Percentiles rank a stretch among this genome's conserved stretches.
phyloP scores from a whole-genome alignment of 2,113 vertebrate genomes.

The Trachemys scripta region DNA sequence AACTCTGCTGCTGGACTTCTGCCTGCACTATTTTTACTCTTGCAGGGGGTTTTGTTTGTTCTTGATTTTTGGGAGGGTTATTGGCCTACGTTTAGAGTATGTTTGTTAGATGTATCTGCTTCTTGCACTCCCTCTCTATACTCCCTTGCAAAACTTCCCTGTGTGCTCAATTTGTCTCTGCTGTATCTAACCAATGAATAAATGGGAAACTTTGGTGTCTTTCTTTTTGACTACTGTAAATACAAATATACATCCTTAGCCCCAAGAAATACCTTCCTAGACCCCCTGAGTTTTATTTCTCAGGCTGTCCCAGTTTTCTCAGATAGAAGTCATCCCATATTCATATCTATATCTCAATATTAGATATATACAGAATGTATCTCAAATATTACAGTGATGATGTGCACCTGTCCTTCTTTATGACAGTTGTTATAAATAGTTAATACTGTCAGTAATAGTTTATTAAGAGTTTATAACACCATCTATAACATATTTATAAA shows the following conservation, averaged over 20 bases:
- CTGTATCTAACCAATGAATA: not conserved
- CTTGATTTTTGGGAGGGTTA: not conserved
- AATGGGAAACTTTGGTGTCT: not conserved
- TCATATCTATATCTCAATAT: not conserved
- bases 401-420: not conserved
- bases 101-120: not conserved
- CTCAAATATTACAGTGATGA: not conserved
- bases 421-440: not conserved
- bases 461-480: slow-evolving; percentile 5
- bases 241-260: not conserved
- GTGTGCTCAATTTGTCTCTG: not conserved
- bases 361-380: not conserved
- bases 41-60: not conserved
- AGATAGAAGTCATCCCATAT: not conserved
- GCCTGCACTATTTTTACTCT: not conserved
- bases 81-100: not conserved
- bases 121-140: not conserved
- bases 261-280: not conserved
- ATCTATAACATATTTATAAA: slow-evolving; percentile 17
- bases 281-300: not conserved
- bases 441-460: not conserved
- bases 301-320: not conserved
- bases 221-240: not conserved
- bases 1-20: not conserved
- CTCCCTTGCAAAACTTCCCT: not conserved